Evolutionary conservation across 2,113 vertebrate genomes (phyloP).

Genomic region (Jaculus jaculus): DNA sequence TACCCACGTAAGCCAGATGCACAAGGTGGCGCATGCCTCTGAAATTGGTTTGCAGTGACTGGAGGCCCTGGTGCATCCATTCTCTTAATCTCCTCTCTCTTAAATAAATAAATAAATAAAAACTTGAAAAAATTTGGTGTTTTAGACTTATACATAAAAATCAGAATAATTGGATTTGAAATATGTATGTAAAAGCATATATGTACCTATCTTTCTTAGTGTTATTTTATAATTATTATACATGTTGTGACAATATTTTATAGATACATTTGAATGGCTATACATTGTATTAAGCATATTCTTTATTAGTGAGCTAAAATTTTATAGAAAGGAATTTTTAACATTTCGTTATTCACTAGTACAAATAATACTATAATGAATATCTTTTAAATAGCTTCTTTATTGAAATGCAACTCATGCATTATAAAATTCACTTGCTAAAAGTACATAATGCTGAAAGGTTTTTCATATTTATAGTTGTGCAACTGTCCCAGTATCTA

Average conservation of each 20-base stretch:
- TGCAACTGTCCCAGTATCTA: neutral
- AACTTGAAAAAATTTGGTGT: neutral
- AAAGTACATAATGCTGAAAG: neutral
- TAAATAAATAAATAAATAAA: too few species aligned
- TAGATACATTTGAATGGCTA: neutral
- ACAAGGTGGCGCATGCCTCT: too few species aligned
- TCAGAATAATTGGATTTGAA: neutral
- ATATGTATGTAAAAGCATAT: neutral
- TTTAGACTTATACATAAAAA: neutral
- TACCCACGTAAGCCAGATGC: too few species aligned
- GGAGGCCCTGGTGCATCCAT: too few species aligned
- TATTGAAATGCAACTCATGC: neutral
- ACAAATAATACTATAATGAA: neutral
- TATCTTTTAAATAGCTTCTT: neutral
- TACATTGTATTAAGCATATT: neutral
- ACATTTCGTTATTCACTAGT: neutral
- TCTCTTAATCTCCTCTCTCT: too few species aligned
- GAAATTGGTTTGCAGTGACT: too few species aligned
- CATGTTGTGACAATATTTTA: neutral
- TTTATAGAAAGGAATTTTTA: neutral
- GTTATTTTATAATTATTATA: constrained; percentile 16
- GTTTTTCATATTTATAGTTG: neutral
- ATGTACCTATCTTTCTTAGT: neutral
- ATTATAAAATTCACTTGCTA: neutral
- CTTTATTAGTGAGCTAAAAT: neutral